Base-by-base conservation (phyloP, 1,140 invertebrate species). In the Conopomorpha cramerella region DNA sequence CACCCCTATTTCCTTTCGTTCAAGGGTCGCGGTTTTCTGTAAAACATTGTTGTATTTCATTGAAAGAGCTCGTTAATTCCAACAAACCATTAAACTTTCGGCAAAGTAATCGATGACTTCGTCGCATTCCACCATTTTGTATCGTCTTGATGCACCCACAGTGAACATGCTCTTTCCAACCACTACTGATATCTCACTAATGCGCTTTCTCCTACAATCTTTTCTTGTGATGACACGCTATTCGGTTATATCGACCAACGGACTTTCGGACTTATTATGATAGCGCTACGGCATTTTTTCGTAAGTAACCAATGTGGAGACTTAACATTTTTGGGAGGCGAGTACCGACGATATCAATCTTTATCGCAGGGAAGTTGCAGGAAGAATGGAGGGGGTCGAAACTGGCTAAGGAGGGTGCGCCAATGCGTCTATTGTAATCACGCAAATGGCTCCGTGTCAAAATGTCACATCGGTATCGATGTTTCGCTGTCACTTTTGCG, bases 391-490 rank as follows among this genome's bases (percentile, higher is more conserved):
- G 64, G 55, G 52, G 50, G 57, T 51, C 44, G 46, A 43, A 38
- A 26, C 29, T 43, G 45, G 43, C 45, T 50, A 52, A 57, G 46
- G 58, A 67, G 65, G 65, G 70, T 57, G 65, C 58, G 65, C 47
- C 58, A 43, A 56, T 64, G 61, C 70, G 70, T 72, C 67, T 61
- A 68, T 68, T 72, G 59, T 74, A 74, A 74, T 74, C 67, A 74
- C 67, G 65, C 70, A 71, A 74, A 74, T 74, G 70, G 70, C 52
- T 65, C 53, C 63, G 64, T 66, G 71, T 74, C 66, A 71, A 71
- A 74, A 74, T 62, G 65, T 74, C 65, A 71, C 63, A 71, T 65
- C 66, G 52, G 49, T 68, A 70, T 72, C 61, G 57, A 70, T 58
- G 47, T 65, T 64, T 63, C 50, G 52, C 41, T 67, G 60, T 67